Evolutionary conservation across 2,797 vertebrate species (phyloP).

Genomic region (Coregonus ussuriensis): DNA sequence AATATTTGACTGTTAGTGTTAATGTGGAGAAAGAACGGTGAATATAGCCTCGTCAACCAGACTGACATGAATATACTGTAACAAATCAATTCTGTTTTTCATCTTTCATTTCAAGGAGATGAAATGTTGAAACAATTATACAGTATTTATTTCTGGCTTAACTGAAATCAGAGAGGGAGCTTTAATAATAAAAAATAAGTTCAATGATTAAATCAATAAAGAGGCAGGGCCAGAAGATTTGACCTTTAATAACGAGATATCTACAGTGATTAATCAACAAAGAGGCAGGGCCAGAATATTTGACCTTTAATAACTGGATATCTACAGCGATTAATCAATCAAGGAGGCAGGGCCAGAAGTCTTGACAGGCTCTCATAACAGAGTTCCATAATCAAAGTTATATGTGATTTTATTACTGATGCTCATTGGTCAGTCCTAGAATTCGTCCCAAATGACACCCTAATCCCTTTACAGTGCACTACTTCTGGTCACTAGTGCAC

Average conservation of each 20-base stretch:
- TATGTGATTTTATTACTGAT: constrained; percentile 54
- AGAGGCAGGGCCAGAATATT: no score
- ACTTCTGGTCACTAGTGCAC: background rate
- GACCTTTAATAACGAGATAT: constrained; percentile 23
- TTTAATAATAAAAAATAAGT: background rate
- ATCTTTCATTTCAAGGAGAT: constrained; percentile 1
- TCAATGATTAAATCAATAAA: no score
- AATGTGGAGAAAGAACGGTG: background rate
- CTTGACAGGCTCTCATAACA: constrained; percentile 48
- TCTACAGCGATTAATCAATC: constrained; percentile 45
- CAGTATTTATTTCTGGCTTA: background rate
- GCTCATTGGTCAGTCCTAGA: constrained; percentile 71
- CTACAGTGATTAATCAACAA: background rate
- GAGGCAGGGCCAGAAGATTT: no score
- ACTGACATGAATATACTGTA: constrained; percentile 27
- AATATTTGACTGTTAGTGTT: constrained; percentile 3
- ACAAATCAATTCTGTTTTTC: background rate
- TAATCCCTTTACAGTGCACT: background rate
- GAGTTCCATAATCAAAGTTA: constrained; percentile 39
- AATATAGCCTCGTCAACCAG: background rate
- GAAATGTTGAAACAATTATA: background rate
- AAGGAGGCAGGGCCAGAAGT: constrained; percentile 29
- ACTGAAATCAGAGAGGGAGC: constrained; percentile 15
- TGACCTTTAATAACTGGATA: constrained; percentile 13
- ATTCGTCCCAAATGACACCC: constrained; percentile 14